These are phyloP conservation scores for Bombylius discolor DNA, from an alignment of 2,888 invertebrate genomes.

Conservation along the genomic window DNA sequence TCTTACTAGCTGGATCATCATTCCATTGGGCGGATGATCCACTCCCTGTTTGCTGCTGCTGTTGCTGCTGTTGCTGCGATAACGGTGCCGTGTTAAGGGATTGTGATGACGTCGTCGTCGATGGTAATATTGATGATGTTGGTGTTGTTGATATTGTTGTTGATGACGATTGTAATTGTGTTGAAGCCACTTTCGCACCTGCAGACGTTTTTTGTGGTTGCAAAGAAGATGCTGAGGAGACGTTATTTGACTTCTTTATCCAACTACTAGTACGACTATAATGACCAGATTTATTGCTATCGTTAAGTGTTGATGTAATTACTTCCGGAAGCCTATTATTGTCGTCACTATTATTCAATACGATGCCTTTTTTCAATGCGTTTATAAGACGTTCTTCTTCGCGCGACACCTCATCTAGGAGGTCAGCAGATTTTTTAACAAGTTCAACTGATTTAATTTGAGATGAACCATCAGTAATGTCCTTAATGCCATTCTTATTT, in stretches of 20 bases:
- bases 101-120: conserved; percentile 2
- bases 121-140: conserved; percentile 9
- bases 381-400: conserved; percentile 69
- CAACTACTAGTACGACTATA: conserved; percentile 5
- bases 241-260: conserved; percentile 5
- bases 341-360: conserved; percentile 40
- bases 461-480: neutral
- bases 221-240: conserved; percentile 2
- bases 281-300: conserved; percentile 9
- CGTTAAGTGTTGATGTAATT: conserved; percentile 15
- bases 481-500: conserved; percentile 10
- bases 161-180: neutral
- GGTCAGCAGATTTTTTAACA: conserved; percentile 20
- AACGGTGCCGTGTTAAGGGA: neutral
- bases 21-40: conserved; percentile 26
- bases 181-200: neutral
- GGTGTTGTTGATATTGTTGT: neutral
- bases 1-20: conserved; percentile 10
- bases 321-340: conserved; percentile 16
- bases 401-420: conserved; percentile 60
- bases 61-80: conserved; percentile 7
- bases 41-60: conserved; percentile 4
- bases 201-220: neutral
- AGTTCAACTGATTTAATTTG: conserved; percentile 8
- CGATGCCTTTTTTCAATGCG: conserved; percentile 60